Percentiles rank a stretch among this genome's conserved stretches.
These are phyloP conservation scores for Ruditapes philippinarum DNA, from an alignment of 1,140 invertebrate species.

Conservation along the genomic window DNA sequence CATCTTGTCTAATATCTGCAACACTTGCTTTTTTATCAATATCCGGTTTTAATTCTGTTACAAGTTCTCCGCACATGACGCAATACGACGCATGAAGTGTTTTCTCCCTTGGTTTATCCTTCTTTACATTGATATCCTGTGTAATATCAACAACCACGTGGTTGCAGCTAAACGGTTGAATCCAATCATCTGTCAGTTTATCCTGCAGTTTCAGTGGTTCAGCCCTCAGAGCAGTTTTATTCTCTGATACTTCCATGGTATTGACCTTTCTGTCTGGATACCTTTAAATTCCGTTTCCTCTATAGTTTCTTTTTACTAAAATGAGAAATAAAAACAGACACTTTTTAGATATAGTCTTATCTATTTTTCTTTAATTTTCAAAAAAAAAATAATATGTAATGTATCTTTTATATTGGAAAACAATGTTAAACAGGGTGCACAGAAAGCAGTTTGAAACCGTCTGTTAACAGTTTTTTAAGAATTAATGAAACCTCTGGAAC, in stretches of 20 bases:
- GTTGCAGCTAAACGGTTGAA: conserved; percentile 43
- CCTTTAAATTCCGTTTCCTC: too few relatives aligned
- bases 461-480: too few relatives aligned
- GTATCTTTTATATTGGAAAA: too few relatives aligned
- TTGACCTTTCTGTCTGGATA: too few relatives aligned
- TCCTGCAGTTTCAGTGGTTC: conserved; percentile 18
- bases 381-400: too few relatives aligned
- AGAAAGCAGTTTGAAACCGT: too few relatives aligned
- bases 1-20: neutral
- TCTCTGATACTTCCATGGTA: conserved; percentile 27
- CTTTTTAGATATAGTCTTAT: too few relatives aligned
- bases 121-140: neutral
- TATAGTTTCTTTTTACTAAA: too few relatives aligned
- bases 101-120: conserved; percentile 12
- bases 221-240: neutral
- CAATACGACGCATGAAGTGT: conserved; percentile 11
- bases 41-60: neutral
- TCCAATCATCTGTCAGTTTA: conserved; percentile 24
- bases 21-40: neutral
- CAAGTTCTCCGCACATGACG: conserved; percentile 60
- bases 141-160: conserved; percentile 50
- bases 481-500: too few relatives aligned
- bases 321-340: too few relatives aligned
- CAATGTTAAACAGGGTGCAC: too few relatives aligned
- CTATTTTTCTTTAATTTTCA: too few relatives aligned